Evolutionary conservation across 2,888 invertebrate species (phyloP).

Genomic region (Tenthredo scrophulariae): DNA sequence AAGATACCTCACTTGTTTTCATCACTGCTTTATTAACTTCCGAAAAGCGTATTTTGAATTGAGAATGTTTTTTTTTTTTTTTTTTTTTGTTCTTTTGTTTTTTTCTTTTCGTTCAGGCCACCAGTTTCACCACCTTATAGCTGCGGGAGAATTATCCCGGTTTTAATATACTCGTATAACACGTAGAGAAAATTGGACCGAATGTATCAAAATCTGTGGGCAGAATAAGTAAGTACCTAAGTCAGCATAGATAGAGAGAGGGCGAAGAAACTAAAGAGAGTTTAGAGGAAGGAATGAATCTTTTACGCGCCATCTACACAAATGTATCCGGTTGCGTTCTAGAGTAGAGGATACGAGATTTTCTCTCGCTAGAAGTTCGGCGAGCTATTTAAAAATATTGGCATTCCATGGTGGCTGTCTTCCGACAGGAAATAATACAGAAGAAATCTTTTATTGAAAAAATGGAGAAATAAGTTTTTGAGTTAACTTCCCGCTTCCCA

Average conservation of each 20-base stretch:
- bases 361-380: conserved; percentile 42
- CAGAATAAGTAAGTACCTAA: background rate
- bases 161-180: background rate
- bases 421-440: conserved; percentile 41
- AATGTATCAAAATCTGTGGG: background rate
- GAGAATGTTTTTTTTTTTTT: background rate
- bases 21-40: conserved; percentile 23
- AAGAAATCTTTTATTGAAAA: conserved; percentile 32
- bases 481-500: background rate
- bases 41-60: conserved; percentile 9
- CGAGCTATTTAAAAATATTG: conserved; percentile 55
- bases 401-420: conserved; percentile 44
- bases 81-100: no score
- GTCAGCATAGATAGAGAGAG: background rate
- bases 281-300: conserved; percentile 60
- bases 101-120: no score
- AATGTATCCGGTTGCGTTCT: conserved; percentile 54
- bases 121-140: background rate
- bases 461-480: background rate
- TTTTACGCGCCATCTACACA: conserved; percentile 60
- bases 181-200: background rate
- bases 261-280: conserved; percentile 23
- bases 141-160: background rate
- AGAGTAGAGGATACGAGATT: conserved; percentile 25
- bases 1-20: conserved; percentile 16